Evolutionary conservation across 2,797 vertebrate species (phyloP).

Genomic region (Silurus aristotelis): DNA sequence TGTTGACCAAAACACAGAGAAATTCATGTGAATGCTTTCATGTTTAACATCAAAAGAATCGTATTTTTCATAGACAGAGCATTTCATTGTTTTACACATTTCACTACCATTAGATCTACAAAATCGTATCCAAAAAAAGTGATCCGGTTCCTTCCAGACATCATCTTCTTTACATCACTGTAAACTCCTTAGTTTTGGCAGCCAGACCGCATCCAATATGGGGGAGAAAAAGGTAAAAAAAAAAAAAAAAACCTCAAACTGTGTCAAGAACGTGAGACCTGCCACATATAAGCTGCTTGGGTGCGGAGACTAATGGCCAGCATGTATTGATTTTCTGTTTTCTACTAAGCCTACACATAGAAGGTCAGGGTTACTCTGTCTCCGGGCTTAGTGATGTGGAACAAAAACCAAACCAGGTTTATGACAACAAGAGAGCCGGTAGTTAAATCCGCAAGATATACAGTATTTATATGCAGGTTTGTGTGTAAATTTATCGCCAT

Average conservation of each 20-base stretch:
- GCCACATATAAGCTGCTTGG: conserved; percentile 29
- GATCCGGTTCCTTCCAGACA: background rate
- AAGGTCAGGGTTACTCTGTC: conserved; percentile 33
- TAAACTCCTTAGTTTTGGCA: conserved; percentile 25
- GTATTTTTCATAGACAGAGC: no score
- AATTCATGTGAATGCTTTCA: no score
- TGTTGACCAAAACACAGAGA: no score
- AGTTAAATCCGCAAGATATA: background rate
- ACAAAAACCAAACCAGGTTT: conserved; percentile 20
- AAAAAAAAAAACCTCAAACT: conserved; percentile 5
- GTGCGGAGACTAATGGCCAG: conserved; percentile 36
- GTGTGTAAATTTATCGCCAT: background rate
- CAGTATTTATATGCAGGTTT: background rate
- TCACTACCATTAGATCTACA: no score
- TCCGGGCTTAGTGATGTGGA: conserved; percentile 26
- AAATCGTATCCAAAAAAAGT: background rate
- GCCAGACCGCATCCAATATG: conserved; percentile 31
- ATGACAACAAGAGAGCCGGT: background rate
- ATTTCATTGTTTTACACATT: no score
- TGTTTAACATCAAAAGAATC: no score
- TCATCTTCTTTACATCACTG: conserved; percentile 39
- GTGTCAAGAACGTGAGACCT: conserved; percentile 35
- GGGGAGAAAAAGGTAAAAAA: background rate
- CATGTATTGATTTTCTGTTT: conserved; percentile 43
- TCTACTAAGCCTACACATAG: conserved; percentile 26